Evolutionary conservation across 2,888 invertebrate genomes (phyloP).

Genomic region (Polylopha cassiicola): DNA sequence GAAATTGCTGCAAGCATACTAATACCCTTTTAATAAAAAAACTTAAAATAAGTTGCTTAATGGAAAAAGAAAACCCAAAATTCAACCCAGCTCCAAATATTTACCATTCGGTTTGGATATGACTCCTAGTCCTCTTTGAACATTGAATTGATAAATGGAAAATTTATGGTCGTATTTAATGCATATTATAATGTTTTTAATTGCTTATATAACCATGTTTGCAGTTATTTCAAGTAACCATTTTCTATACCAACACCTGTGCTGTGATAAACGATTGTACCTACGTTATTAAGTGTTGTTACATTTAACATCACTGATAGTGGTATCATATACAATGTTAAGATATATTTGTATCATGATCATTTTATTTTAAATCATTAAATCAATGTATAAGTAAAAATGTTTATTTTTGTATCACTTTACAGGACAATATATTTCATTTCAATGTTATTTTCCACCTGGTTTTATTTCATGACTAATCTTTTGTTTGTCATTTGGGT

Average conservation of each 20-base stretch:
- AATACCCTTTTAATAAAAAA: no score
- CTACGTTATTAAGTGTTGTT: conserved; percentile 12
- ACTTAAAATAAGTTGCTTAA: no score
- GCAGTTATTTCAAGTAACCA: neutral
- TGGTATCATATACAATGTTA: conserved; percentile 8
- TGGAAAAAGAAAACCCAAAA: no score
- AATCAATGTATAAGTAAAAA: conserved; percentile 17
- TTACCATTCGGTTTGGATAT: no score
- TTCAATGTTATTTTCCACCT: conserved; percentile 31
- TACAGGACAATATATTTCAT: conserved; percentile 41
- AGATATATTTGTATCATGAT: conserved; percentile 10
- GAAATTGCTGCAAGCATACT: neutral
- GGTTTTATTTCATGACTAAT: conserved; percentile 19
- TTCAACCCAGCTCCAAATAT: no score
- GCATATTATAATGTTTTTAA: neutral
- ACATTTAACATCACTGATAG: neutral
- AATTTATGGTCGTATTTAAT: no score
- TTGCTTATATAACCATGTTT: neutral
- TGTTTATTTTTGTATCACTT: conserved; percentile 23
- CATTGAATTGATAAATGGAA: no score
- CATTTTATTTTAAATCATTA: conserved; percentile 16
- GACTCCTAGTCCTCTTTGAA: no score
- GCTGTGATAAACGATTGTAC: conserved; percentile 28
- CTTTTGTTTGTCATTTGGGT: conserved; percentile 8
- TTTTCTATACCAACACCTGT: conserved; percentile 15